A percentile compares a stretch with the other conserved stretches of the same genome.
phyloP scores from a whole-genome alignment of 2,113 vertebrate species.

The Pteruthius melanotis region DNA sequence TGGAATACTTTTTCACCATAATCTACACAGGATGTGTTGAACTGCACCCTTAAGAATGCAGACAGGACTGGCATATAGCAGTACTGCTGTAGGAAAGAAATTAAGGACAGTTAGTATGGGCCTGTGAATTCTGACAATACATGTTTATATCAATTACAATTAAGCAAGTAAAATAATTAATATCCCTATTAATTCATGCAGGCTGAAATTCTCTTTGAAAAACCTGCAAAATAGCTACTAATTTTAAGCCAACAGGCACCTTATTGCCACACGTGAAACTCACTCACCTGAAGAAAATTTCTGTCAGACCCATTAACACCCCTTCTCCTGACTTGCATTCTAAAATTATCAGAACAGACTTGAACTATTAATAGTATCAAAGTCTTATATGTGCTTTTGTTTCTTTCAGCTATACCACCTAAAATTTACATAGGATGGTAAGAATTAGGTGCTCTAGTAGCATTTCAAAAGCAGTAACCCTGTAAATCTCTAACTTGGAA shows the following conservation, averaged over 20 bases:
- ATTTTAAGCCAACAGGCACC: conserved; percentile 73
- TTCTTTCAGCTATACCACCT: conserved; percentile 66
- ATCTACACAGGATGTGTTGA: conserved; percentile 99
- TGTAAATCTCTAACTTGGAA: conserved; percentile 65
- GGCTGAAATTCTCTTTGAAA: conserved; percentile 79
- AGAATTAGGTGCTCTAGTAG: conserved; percentile 65
- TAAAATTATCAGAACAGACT: conserved; percentile 77
- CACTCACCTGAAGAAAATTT: conserved; percentile 76
- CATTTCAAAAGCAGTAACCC: conserved; percentile 74
- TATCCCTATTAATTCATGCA: conserved; percentile 92
- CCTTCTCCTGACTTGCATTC: conserved; percentile 71
- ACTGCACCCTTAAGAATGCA: conserved; percentile 99
- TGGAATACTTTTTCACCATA: conserved; percentile 96
- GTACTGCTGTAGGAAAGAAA: conserved; percentile 99
- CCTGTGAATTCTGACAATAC: conserved; percentile 94
- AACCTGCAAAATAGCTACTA: conserved; percentile 77
- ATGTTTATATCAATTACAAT: conserved; percentile 96
- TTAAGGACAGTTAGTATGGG: conserved; percentile 99
- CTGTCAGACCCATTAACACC: conserved; percentile 75
- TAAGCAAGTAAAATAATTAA: conserved; percentile 92
- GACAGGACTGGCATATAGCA: conserved; percentile 99
- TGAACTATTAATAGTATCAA: conserved; percentile 73
- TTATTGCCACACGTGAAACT: conserved; percentile 69
- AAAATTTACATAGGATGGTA: conserved; percentile 54
- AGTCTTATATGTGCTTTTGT: conserved; percentile 66